Conservation (phyloP, 1,140 invertebrate genomes). For the Mylabris phalerata region DNA sequence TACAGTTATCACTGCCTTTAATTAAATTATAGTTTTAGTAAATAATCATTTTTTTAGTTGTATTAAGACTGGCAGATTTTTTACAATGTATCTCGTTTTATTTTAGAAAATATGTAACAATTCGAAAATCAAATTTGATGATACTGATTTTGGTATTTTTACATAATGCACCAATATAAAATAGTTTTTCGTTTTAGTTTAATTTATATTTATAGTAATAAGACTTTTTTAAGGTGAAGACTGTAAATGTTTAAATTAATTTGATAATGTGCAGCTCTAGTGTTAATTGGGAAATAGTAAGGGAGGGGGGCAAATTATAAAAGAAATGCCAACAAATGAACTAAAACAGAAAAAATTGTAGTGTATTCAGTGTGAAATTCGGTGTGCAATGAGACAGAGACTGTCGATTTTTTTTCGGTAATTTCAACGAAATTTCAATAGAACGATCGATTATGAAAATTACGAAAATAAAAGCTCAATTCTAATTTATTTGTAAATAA, state of each 20-base stretch:
- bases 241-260: constrained; percentile 18
- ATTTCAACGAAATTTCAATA: background rate
- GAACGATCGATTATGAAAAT: constrained; percentile 19
- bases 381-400: constrained; percentile 37
- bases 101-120: background rate
- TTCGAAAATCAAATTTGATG: background rate
- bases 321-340: background rate
- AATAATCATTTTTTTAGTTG: constrained; percentile 25
- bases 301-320: too few relatives aligned
- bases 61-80: constrained; percentile 34
- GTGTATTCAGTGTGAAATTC: constrained; percentile 35
- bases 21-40: constrained; percentile 16
- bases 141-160: background rate
- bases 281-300: background rate
- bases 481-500: background rate
- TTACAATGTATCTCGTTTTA: background rate
- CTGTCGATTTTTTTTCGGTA: constrained; percentile 8
- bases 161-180: background rate
- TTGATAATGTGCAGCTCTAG: constrained; percentile 14
- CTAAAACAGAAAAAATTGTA: constrained; percentile 19
- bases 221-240: constrained; percentile 17
- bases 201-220: background rate
- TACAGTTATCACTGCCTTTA: constrained; percentile 37
- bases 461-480: background rate
- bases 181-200: background rate